Evolutionary conservation across 2,113 vertebrate species (phyloP).

Genomic region (Colinus virginianus): DNA sequence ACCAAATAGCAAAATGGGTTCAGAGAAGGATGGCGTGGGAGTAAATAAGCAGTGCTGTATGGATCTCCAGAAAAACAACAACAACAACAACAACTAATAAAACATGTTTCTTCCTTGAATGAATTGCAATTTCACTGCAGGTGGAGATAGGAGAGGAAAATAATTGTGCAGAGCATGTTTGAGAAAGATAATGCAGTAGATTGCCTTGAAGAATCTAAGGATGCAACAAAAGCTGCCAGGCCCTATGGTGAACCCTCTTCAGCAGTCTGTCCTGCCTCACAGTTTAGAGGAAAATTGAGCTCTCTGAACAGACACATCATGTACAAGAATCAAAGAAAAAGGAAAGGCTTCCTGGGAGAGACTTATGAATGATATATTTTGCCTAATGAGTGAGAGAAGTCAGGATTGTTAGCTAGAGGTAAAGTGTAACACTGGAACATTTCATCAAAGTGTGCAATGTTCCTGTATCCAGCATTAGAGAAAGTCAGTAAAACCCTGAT

Average conservation of each 20-base stretch:
- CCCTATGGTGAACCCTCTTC: background rate
- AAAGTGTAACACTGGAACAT: background rate
- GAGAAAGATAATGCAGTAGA: background rate
- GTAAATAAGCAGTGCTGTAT: background rate
- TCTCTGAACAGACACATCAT: background rate
- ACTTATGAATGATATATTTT: background rate
- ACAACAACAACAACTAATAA: rapidly evolving
- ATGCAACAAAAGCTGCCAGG: background rate
- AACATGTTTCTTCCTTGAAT: background rate
- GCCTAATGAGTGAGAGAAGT: background rate
- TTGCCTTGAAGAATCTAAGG: background rate
- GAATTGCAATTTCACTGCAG: background rate
- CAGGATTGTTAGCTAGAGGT: background rate
- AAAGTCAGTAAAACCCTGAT: background rate
- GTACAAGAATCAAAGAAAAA: background rate
- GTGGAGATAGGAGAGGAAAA: background rate
- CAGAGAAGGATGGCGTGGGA: rapidly evolving
- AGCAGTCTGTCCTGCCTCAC: background rate
- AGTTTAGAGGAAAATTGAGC: background rate
- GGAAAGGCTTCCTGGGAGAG: background rate
- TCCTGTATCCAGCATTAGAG: background rate
- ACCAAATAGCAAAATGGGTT: rapidly evolving
- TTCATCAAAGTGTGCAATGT: rapidly evolving
- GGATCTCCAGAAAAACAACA: rapidly evolving
- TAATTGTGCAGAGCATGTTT: background rate